Base-by-base conservation (phyloP, 2,888 invertebrate genomes). In the Nowickia ferox region DNA sequence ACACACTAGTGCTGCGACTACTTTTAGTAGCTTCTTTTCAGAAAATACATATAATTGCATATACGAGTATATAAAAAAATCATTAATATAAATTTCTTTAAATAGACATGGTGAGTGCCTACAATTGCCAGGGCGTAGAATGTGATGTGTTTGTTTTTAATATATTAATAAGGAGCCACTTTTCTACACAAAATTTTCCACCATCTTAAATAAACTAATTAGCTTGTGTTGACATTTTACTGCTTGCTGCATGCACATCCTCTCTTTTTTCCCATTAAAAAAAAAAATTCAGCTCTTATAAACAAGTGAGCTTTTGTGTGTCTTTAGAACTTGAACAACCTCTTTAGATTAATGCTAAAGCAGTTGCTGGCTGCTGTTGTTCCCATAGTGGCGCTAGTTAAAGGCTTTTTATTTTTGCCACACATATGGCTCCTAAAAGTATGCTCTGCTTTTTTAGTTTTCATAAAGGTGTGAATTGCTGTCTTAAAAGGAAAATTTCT, bases 171-270 rank as follows among this genome's bases (percentile, higher is more conserved):
- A 83, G 77, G 66, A 79, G 66, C 63, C 84, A 53, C 78, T 78
- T 87, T 79, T 75, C 72, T 74, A 72, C 51, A 82, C 72, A 78
- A 78, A 84, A 76, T 80, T 88, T 88, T 89, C 88, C 88, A 87
- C 87, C 88, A 88, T 88, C 88, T 89, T 89, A 88, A 88, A 88
- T 88, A 88, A 89, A 88, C 88, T 89, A 89, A 89, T 89, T 89
- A 89, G 88, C 87, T 86, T 79, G 72, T 87, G 82, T 86, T 87
- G 82, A 86, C 84, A 87, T 84, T 79, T 82, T 80, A 69, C 38
- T 66, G 51, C 59, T 72, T 30, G 30, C 30, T 30, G 30, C 30
- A 30, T 30, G 30, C 30, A 69, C 66, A 53, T 81, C 51, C 71
- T 68, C 46, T 30, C 15, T 42, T 17, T 40, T n/a, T 66, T 59